Evolutionary conservation across 2,113 vertebrate genomes (phyloP), one percentile per base, ranked within the genome.

Genomic region (Gymnorhina tibicen): DNA sequence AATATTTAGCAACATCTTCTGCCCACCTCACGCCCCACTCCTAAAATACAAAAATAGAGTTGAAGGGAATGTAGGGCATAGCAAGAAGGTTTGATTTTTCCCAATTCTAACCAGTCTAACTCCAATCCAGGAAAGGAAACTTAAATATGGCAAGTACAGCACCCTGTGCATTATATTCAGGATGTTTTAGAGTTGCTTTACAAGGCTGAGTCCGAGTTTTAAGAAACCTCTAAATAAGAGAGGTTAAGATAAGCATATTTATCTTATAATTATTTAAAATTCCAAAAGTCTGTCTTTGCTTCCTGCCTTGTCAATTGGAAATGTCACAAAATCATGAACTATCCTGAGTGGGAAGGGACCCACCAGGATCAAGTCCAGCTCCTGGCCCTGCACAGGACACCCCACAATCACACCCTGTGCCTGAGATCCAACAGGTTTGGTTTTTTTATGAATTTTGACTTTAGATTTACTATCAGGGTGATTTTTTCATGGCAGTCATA

Each of bases 11-110:
- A 53, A 1, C 7, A 16, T 30, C 5, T 32, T n/a, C 30, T 7
- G 4, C 6, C 22, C 16, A 32, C 2, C 2, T 13, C 8, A 26
- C 8, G 2, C 10, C 7, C 10, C 3, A 17, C 16, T 33, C 22
- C 7, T 9, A 47, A 78, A 83, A 73, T 24, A 42, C 10, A 62
- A 32, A 74, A 53, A 27, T 4, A 60, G 10, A 69, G 4, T 13
- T 35, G 53, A 69, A 32, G 14, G 27, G 16, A 67, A 55, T 10
- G 9, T 24, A 62, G 20, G 22, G 63, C 4, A 8, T 19, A 35
- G 13, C 1, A 83, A n/a, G 16, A 59, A 75, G 4, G 0, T 64
- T 62, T 66, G 55, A 91, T 28, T 55, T 77, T 87, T 74, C 35
- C 9, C 50, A 46, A 7, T 47, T 86, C 27, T 63, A 79, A 86